Base-by-base conservation (phyloP, 2,888 invertebrate species). In the Nymphalis urticae region DNA sequence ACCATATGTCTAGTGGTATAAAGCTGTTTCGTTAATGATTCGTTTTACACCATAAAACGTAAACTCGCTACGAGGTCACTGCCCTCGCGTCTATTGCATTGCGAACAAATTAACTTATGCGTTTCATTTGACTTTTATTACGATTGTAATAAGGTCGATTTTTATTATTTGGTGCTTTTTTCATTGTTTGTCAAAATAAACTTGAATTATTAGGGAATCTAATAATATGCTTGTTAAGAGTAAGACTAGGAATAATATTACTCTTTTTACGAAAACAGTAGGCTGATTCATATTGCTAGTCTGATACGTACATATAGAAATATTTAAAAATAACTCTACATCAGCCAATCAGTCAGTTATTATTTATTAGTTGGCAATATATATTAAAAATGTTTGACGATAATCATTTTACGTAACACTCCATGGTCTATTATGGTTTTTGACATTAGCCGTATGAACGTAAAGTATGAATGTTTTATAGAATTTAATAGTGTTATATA, bases 61-160 rank as follows among this genome's bases (percentile, higher is more conserved):
- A 72, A 75, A 74, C 76, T 74, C 74, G 72, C 69, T 68, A 60
- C 32, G 79, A 79, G 82, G 77, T 80, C 81, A 74, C 66, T 74
- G 77, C 72, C 76, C 79, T 75, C 73, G 74, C 75, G 74, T 73
- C 78, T 75, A 76, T 72, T 75, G 75, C 73, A 75, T 76, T 65
- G 75, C 75, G 66, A 65, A 76, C 73, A 70, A 69, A 70, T 47
- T 62, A 60, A 64, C 61, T 53, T 68, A 68, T 72, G 67, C 72
- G 36, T 60, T 63, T 32, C 10, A 10, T 58, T 56, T 70, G 17
- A 62, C 51, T 66, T 64, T 62, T 75, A 73, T 68, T 17, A 10
- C 32, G 1, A 21, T 24, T 10, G 24, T 0, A 59, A 59, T 74
- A 72, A 72, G 71, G 64, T 36, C 56, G 63, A 59, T 66, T 72